Base-by-base conservation (phyloP, 2,797 vertebrate genomes). In the Ambastaia sidthimunki region DNA sequence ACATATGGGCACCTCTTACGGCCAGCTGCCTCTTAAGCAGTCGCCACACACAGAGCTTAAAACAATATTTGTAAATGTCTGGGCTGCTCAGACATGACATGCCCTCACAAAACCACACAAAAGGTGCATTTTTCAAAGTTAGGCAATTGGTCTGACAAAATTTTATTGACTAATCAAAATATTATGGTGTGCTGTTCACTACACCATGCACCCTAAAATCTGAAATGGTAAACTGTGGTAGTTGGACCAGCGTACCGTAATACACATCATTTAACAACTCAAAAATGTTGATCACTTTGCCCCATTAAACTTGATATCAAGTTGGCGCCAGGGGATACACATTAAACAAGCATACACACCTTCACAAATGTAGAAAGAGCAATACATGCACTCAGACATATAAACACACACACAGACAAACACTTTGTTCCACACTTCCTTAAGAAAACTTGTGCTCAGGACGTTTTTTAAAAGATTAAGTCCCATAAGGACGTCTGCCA, bases 1-100 rank as follows among this genome's bases (percentile, higher is more conserved):
- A 73, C 72, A 60, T 74, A 80, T 47, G 3, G 23, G 16, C 2
- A 16, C 16, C 44, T 63, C 9, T n/a, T n/a, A 65, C 23, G 13
- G 12, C 57, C 4, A 31, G 15, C 1, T 16, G 25, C 15, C 59
- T 62, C 59, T 62, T 62, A 62, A 16, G 59, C 59, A 47, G 65
- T 68, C 50, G 25, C 52, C 71, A 68, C 73, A 67, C 72, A 79
- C 71, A 65, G 41, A 76, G 57, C 69, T 77, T 65, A 63, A 47
- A 63, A 63, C 52, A 71, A 74, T 71, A 62, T 74, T 74, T 62
- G 44, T 48, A 25, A 31, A 62, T 47, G 37, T 69, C 63, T 89
- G 66, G 74, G 55, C 76, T 81, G 44, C 48, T 78, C 66, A 70
- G 66, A 70, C 75, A 70, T 70, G 75, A 71, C 80, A 47, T 25